Base-by-base conservation (phyloP, 2,113 vertebrate species). In the Phrynosoma platyrhinos region DNA sequence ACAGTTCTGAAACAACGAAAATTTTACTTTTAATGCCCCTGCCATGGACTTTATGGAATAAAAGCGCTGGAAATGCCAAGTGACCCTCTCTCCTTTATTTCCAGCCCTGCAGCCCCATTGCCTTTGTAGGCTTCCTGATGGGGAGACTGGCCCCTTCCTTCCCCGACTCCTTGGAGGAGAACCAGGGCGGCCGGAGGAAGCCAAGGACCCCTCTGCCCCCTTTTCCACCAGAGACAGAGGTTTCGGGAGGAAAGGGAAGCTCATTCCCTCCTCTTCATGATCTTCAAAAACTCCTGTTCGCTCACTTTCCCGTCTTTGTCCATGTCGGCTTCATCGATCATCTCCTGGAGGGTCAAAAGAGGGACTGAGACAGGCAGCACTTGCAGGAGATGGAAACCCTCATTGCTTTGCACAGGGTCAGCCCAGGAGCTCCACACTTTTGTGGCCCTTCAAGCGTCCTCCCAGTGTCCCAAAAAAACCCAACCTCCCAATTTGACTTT, bases 281-380 rank as follows among this genome's bases (percentile, higher is more conserved):
- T 83, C 32, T 13, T 83, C 58, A 88, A 20, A 4, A 88, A 88
- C 9, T 88, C 87, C 72, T 88, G 87, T n/a, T 88, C 87, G 12
- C 20, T 83, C 42, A 88, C 87, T 27, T 55, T 58, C 42, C 87
- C 87, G 1, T 88, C 81, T 18, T 81, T 72, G 4, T 88, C 74
- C 9, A 69, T 1, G 36, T 88, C 87, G 2, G 87, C 87, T 55
- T 77, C 87, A 1, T 14, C 21, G 2, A 88, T 88, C 87, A 88
- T 88, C 36, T 88, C 87, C 87, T 88, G 81, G 9, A 27, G 30
- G 71, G 12, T 25, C 62, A 36, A 62, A 58, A 76, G 2, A 42
- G 47, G 9, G 9, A 16, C 40, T 12, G 16, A 21, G 30, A 4
- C 10, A 16, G 23, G 25, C 9, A 8, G 1, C 8, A 1, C 18